phyloP scores from a whole-genome alignment of 2,797 vertebrate species.

The Fistularia tabacaria region DNA sequence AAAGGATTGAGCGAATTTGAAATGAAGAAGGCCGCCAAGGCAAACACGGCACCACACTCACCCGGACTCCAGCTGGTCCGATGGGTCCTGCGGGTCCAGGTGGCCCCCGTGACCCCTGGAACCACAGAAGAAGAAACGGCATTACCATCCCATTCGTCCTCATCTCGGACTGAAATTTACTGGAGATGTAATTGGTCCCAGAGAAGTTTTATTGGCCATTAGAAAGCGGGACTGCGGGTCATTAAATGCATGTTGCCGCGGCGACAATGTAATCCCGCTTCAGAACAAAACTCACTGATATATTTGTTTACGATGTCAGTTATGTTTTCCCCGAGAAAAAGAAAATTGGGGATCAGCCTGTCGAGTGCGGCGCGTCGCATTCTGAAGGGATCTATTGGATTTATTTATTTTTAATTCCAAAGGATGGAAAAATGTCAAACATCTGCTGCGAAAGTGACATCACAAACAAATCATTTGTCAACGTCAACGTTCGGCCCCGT shows the following conservation, averaged over 20 bases:
- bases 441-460: no score
- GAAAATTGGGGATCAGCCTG: no score
- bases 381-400: no score
- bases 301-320: no score
- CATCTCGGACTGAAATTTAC: conserved; percentile 48
- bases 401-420: no score
- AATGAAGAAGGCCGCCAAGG: background rate
- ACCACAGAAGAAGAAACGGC: conserved; percentile 15
- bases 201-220: conserved; percentile 63
- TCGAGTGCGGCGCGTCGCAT: no score
- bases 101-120: conserved; percentile 85
- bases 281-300: no score
- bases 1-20: background rate
- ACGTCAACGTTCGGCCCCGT: no score
- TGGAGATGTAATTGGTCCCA: conserved; percentile 63
- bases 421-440: no score
- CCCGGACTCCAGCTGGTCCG: conserved; percentile 88
- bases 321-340: no score
- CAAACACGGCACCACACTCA: conserved; percentile 61
- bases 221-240: conserved; percentile 53
- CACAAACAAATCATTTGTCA: no score
- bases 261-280: conserved; percentile 25
- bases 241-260: conserved; percentile 54
- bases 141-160: no score
- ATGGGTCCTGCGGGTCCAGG: conserved; percentile 81